These are phyloP conservation scores for Onychomys arenicola DNA, from an alignment of 2,797 vertebrate genomes.

Conservation along the genomic window DNA sequence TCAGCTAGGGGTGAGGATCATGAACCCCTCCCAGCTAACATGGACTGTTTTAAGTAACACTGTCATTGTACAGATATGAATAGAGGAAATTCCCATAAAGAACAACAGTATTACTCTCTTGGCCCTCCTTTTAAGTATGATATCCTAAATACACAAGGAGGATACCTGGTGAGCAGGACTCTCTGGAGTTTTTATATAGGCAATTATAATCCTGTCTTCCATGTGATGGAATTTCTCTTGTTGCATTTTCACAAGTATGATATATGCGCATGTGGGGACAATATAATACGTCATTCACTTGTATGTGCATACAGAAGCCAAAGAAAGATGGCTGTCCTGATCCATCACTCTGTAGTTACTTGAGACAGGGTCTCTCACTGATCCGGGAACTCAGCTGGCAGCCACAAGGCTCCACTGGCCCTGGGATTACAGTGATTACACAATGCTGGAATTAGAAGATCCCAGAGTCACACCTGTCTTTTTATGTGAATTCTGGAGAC, in stretches of 20 bases:
- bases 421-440: not conserved
- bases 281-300: not conserved
- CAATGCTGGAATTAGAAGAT: not conserved
- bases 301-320: not conserved
- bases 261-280: too few relatives aligned
- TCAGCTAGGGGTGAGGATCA: not conserved
- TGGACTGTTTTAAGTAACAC: not conserved
- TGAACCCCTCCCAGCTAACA: not conserved
- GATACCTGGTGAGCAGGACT: not conserved
- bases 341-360: not conserved
- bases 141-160: not conserved
- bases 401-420: not conserved
- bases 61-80: not conserved
- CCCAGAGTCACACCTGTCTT: not conserved
- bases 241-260: not conserved
- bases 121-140: not conserved
- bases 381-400: not conserved
- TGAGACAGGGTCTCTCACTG: not conserved
- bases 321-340: not conserved
- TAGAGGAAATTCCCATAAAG: not conserved
- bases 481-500: not conserved
- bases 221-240: constrained; percentile 20
- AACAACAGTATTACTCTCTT: constrained; percentile 10
- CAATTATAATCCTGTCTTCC: constrained; percentile 32
- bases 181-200: constrained; percentile 12